Percentiles rank a stretch among this genome's conserved stretches.
Conservation (phyloP, 1,140 invertebrate species). For the Nebria ingens region DNA sequence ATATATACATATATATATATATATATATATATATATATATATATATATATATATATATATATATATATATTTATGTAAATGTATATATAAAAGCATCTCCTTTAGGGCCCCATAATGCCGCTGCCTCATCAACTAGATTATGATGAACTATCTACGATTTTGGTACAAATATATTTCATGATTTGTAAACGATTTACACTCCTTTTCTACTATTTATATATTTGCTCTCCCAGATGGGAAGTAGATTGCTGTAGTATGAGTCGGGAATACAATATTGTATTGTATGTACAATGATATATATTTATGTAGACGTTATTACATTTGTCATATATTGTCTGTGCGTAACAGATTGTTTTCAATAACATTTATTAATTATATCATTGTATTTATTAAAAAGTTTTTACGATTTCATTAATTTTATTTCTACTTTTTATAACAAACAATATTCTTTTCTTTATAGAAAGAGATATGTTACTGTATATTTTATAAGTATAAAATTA, state of each 20-base stretch:
- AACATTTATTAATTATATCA: neutral
- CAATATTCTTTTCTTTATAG: no score
- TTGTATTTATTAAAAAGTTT: neutral
- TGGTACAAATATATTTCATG: slow-evolving; percentile 37
- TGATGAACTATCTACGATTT: slow-evolving; percentile 31
- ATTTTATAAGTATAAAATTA: no score
- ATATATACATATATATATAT: no score
- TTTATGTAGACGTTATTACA: slow-evolving; percentile 15
- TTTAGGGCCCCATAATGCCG: neutral
- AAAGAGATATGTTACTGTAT: no score
- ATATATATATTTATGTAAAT: no score
- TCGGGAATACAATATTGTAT: slow-evolving; percentile 10
- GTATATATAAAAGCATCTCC: no score
- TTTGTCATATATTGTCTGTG: neutral
- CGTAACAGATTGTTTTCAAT: neutral
- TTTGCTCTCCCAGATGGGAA: slow-evolving; percentile 22
- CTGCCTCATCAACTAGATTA: slow-evolving; percentile 10
- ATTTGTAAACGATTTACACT: slow-evolving; percentile 35
- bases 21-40: no score
- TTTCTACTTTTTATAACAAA: no score
- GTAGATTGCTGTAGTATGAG: slow-evolving; percentile 12
- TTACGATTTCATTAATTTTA: no score
- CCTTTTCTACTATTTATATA: slow-evolving; percentile 37
- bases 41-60: no score
- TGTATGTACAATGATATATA: neutral